These are phyloP conservation scores for Pogonomyrmex californicus DNA, from an alignment of 1,140 invertebrate species.

Conservation along the genomic window DNA sequence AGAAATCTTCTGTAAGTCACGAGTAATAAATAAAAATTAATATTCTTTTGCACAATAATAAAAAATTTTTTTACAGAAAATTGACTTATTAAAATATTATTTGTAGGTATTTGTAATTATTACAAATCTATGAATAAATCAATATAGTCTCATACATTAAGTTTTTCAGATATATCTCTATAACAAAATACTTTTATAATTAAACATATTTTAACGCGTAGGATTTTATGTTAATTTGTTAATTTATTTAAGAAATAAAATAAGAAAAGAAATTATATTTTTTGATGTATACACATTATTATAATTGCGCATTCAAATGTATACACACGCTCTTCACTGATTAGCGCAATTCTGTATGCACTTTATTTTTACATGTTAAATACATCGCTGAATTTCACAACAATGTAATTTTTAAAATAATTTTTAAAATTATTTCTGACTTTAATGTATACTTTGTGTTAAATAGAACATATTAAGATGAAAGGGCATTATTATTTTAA, in stretches of 20 bases:
- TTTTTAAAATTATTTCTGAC: neutral
- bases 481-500: neutral
- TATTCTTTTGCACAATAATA: neutral
- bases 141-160: neutral
- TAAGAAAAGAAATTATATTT: neutral
- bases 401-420: neutral
- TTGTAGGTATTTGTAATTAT: neutral
- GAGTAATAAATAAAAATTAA: conserved; percentile 1
- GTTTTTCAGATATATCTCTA: neutral
- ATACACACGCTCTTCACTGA: neutral
- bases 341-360: neutral
- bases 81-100: neutral
- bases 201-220: neutral
- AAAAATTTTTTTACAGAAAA: neutral
- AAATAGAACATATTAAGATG: neutral
- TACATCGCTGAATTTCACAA: conserved; percentile 11
- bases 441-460: neutral
- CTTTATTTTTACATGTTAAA: neutral
- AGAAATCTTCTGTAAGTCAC: neutral
- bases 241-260: neutral
- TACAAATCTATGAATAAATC: neutral
- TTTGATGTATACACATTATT: neutral
- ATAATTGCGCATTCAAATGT: neutral
- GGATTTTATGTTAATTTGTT: neutral
- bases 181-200: neutral